Percentiles rank a stretch among this genome's conserved stretches.
Conservation (phyloP, 2,797 vertebrate species). For the Epinephelus malabaricus region DNA sequence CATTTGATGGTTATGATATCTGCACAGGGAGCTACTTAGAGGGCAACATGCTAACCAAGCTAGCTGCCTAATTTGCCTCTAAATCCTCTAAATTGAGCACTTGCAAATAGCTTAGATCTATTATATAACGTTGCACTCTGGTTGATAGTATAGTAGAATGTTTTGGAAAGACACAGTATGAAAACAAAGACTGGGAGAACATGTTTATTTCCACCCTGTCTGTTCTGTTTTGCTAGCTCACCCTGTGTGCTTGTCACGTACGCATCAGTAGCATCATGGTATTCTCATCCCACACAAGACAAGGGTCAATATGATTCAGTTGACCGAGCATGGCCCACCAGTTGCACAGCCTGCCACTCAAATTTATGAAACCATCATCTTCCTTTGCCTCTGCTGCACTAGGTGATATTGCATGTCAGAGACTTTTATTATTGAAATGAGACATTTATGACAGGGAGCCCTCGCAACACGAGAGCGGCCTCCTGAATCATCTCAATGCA, state of each 20-base stretch:
- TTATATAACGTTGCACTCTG: neutral
- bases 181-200: slow-evolving; percentile 2
- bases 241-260: slow-evolving; percentile 65
- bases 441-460: slow-evolving; percentile 72
- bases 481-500: slow-evolving; percentile 48
- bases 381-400: slow-evolving; percentile 28
- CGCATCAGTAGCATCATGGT: slow-evolving; percentile 66
- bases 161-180: neutral
- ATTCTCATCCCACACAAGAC: slow-evolving; percentile 67
- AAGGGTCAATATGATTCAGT: slow-evolving; percentile 53
- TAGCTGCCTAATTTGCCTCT: neutral
- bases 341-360: slow-evolving; percentile 67
- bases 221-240: slow-evolving; percentile 6
- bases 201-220: neutral
- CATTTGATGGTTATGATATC: no score
- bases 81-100: neutral
- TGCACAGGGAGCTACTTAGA: neutral
- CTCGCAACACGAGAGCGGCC: slow-evolving; percentile 38
- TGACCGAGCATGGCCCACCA: slow-evolving; percentile 58
- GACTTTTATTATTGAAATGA: slow-evolving; percentile 84
- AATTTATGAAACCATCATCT: slow-evolving; percentile 64
- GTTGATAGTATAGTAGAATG: neutral
- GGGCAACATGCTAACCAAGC: neutral
- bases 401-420: slow-evolving; percentile 62
- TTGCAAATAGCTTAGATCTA: neutral